Percentiles rank a stretch among this genome's conserved stretches.
Conservation (phyloP, 2,113 vertebrate species). For the Cryptotis parvus region DNA sequence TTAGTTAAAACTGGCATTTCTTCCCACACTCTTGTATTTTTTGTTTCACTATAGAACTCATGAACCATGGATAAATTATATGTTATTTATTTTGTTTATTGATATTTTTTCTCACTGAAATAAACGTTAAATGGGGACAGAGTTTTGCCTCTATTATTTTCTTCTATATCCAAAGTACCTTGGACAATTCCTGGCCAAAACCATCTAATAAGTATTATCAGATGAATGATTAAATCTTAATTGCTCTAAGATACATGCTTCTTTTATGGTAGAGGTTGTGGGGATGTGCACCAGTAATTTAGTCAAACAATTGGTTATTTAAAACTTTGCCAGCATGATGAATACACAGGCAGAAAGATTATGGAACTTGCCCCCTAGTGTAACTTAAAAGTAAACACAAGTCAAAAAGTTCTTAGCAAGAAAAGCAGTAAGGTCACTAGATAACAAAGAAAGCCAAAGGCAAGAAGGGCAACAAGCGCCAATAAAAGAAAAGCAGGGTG, state of each 20-base stretch:
- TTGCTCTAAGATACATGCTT: background rate
- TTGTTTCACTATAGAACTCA: background rate
- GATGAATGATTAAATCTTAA: background rate
- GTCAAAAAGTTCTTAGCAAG: too few species aligned
- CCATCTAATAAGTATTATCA: background rate
- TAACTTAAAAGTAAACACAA: too few species aligned
- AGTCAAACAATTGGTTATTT: too few species aligned
- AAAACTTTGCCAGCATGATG: too few species aligned
- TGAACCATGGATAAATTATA: background rate
- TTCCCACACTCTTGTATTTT: background rate
- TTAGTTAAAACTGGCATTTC: background rate
- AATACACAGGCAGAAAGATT: too few species aligned
- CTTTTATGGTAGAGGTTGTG: too few species aligned
- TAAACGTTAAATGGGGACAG: background rate
- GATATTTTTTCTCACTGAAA: background rate
- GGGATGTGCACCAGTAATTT: too few species aligned
- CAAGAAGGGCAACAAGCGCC: too few species aligned
- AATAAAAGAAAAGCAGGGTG: too few species aligned
- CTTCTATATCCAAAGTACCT: background rate
- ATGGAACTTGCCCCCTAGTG: too few species aligned
- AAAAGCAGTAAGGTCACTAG: too few species aligned
- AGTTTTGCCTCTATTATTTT: background rate
- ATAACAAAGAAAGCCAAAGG: too few species aligned
- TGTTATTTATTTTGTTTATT: background rate
- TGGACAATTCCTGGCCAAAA: background rate